Conservation (phyloP, 2,113 vertebrate genomes). For the Leiothrix lutea region DNA sequence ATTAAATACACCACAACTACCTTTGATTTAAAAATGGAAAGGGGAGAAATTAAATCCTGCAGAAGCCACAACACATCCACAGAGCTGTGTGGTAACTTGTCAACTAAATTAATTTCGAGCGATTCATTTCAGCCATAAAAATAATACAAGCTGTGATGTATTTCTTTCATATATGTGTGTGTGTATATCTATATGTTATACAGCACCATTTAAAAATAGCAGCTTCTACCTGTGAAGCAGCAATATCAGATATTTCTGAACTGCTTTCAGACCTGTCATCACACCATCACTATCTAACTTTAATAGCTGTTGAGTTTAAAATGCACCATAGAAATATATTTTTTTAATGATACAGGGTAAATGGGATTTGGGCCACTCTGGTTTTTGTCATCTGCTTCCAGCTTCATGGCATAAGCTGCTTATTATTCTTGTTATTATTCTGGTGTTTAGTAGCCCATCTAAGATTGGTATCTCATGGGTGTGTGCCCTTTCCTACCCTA, state of each 20-base stretch:
- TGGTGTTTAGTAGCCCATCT: no score
- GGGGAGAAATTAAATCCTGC: background rate
- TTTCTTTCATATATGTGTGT: background rate
- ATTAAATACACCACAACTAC: background rate
- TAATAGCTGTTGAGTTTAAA: background rate
- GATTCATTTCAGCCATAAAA: background rate
- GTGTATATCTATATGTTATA: background rate
- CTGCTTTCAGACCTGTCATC: background rate
- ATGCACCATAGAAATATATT: background rate
- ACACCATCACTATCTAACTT: background rate
- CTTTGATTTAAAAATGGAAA: constrained; percentile 25
- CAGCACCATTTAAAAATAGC: background rate
- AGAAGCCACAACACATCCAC: background rate
- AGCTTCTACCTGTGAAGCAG: background rate
- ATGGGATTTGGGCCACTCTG: background rate
- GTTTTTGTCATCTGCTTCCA: background rate
- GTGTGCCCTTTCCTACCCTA: background rate
- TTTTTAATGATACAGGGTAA: background rate
- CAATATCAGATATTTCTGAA: background rate
- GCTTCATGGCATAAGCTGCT: background rate
- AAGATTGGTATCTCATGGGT: background rate
- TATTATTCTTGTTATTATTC: background rate
- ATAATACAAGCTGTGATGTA: background rate
- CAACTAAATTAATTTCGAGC: background rate
- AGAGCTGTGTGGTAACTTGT: background rate